These are phyloP conservation scores for Ischnus inquisitorius DNA, from an alignment of 2,888 invertebrate genomes.

Conservation along the genomic window DNA sequence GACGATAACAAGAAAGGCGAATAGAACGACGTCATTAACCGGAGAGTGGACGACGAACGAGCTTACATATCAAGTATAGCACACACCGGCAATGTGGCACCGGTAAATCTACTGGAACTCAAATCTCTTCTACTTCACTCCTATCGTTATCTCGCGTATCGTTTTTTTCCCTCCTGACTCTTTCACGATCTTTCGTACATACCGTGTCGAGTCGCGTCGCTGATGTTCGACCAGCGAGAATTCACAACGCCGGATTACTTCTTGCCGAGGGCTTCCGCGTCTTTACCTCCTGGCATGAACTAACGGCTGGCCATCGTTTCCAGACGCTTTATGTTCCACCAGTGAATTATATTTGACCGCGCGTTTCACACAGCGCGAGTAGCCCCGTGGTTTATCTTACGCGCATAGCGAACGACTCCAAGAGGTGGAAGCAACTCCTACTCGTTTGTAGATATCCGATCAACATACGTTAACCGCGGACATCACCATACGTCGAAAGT, in stretches of 20 bases:
- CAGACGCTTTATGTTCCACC: slow-evolving; percentile 12
- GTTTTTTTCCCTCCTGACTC: slow-evolving; percentile 2
- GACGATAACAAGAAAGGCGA: slow-evolving; percentile 13
- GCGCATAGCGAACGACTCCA: neutral
- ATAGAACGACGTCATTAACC: slow-evolving; percentile 18
- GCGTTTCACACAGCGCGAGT: slow-evolving; percentile 13
- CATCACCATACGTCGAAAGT: slow-evolving; percentile 29
- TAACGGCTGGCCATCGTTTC: slow-evolving; percentile 21
- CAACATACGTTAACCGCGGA: slow-evolving; percentile 8
- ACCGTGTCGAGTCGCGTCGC: slow-evolving; percentile 12
- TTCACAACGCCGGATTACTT: slow-evolving; percentile 7
- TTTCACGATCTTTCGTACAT: slow-evolving; percentile 8
- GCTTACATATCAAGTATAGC: slow-evolving; percentile 1
- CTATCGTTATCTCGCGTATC: slow-evolving; percentile 22
- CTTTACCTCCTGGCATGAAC: slow-evolving; percentile 19
- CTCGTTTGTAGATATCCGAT: slow-evolving; percentile 21
- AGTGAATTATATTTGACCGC: slow-evolving; percentile 27
- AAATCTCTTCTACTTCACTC: slow-evolving; percentile 23
- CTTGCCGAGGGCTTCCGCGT: slow-evolving; percentile 22
- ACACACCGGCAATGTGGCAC: neutral
- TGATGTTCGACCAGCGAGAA: slow-evolving; percentile 12
- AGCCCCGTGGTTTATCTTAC: neutral
- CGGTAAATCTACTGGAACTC: slow-evolving; percentile 6
- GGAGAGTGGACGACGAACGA: slow-evolving; percentile 15
- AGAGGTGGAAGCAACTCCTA: neutral